Evolutionary conservation across 2,888 invertebrate genomes (phyloP), one percentile per base, ranked within the genome.

Genomic region (Perdita meconis): DNA sequence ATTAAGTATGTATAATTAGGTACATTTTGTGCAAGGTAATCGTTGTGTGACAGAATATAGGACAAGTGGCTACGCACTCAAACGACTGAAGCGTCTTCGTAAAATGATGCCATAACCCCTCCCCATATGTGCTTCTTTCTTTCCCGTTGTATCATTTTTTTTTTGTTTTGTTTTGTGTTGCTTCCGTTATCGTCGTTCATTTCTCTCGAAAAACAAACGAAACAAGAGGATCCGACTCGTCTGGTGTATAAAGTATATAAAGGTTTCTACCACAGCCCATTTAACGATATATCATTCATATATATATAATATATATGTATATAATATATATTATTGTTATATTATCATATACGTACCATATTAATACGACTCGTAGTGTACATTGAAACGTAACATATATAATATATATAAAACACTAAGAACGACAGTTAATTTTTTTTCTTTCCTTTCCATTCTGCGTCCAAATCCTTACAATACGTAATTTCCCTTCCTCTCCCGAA

Each of bases 221-320:
- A 79, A 76, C 67, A 78, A 67, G 76, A 82, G 72, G 80, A 83
- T 80, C 68, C 74, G 73, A 85, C 77, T 82, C 79, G 68, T 69
- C 55, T 67, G 65, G 73, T 73, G 81, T 73, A 80, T 80, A 84
- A 80, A 87, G 86, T 90, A 89, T 89, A 90, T 87, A 89, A 90
- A 89, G 88, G 84, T 90, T 71, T 89, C 88, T 91, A 90, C 90
- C 91, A 91, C 91, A 91, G 91, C 91, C 91, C 89, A 90, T 91
- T 90, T 89, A 91, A 90, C 87, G 89, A 90, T 90, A 88, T 88
- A 89, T 88, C 86, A 85, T 83, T 69, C 80, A 78, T 71, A 69
- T 78, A 66, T 77, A 53, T 65, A 59, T 65, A 70, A 81, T 82
- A 82, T 83, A 72, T 82, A 80, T 74, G 70, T 76, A 80, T 78